These are phyloP conservation scores for Odontomachus brunneus DNA, from an alignment of 1,140 invertebrate species.

Conservation along the genomic window DNA sequence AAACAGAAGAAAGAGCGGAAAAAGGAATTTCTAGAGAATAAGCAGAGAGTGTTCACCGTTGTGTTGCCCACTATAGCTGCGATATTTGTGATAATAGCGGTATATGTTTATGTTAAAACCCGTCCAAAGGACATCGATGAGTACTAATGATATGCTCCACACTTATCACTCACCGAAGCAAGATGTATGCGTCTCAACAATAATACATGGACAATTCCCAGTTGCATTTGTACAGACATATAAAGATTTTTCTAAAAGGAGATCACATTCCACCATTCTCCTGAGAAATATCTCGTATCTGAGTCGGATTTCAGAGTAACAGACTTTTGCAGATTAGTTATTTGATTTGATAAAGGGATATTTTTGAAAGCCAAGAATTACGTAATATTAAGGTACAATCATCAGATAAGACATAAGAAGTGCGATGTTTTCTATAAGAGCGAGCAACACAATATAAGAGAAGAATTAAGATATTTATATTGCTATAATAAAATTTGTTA, in stretches of 20 bases:
- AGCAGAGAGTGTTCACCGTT: slow-evolving; percentile 91
- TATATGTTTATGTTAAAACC: slow-evolving; percentile 92
- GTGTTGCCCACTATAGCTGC: slow-evolving; percentile 90
- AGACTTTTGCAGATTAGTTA: slow-evolving; percentile 46
- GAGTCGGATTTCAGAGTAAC: slow-evolving; percentile 27
- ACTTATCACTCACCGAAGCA: slow-evolving; percentile 60
- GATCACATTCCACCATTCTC: slow-evolving; percentile 38
- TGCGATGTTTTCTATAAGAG: slow-evolving; percentile 46
- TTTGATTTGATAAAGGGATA: slow-evolving; percentile 58
- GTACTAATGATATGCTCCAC: slow-evolving; percentile 73
- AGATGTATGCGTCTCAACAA: slow-evolving; percentile 48
- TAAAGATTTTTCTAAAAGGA: slow-evolving; percentile 51
- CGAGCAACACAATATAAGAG: slow-evolving; percentile 26
- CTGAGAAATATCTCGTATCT: slow-evolving; percentile 45
- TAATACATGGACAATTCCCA: slow-evolving; percentile 61
- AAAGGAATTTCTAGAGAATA: slow-evolving; percentile 92
- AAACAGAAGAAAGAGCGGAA: slow-evolving; percentile 93
- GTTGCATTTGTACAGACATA: slow-evolving; percentile 54
- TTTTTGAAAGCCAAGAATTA: slow-evolving; percentile 59
- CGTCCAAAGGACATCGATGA: slow-evolving; percentile 86
- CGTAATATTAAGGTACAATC: slow-evolving; percentile 47
- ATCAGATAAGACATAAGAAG: slow-evolving; percentile 34
- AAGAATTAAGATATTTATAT: slow-evolving; percentile 42
- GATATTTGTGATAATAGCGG: slow-evolving; percentile 90
- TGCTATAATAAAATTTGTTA: slow-evolving; percentile 48